phyloP scores from a whole-genome alignment of 92 coral and sea anemone genomes.

The Bergia sp. region DNA sequence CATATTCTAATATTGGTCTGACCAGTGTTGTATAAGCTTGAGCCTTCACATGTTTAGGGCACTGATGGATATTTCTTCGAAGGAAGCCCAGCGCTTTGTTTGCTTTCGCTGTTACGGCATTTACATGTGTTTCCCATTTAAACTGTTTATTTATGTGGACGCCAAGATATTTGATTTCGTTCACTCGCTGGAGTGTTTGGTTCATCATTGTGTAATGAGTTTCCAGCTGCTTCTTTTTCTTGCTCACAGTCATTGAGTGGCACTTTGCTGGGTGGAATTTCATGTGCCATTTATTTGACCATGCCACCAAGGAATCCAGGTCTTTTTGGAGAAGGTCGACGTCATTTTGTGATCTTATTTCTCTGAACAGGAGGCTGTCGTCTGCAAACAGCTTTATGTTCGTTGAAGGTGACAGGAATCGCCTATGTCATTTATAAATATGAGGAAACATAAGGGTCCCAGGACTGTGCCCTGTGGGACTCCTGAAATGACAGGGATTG shows the following conservation, averaged over 20 bases:
- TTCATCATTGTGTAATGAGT: not conserved
- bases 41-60: not conserved
- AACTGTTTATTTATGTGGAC: not conserved
- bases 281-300: not conserved
- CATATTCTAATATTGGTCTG: not conserved
- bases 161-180: not conserved
- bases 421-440: not conserved
- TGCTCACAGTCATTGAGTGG: not conserved
- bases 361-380: not conserved
- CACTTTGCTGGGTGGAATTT: constrained; percentile 1
- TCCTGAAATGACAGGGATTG: not conserved
- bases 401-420: not conserved
- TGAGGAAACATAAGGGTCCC: not conserved
- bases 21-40: not conserved
- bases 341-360: not conserved
- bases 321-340: not conserved
- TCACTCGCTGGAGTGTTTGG: not conserved
- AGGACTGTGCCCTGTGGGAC: not conserved
- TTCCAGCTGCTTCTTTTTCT: not conserved
- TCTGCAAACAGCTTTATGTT: not conserved
- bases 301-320: not conserved
- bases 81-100: not conserved
- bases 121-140: not conserved
- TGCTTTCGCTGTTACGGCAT: not conserved
- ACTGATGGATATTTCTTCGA: not conserved